Conservation (phyloP, 2,797 vertebrate species). For the Molossus molossus region DNA sequence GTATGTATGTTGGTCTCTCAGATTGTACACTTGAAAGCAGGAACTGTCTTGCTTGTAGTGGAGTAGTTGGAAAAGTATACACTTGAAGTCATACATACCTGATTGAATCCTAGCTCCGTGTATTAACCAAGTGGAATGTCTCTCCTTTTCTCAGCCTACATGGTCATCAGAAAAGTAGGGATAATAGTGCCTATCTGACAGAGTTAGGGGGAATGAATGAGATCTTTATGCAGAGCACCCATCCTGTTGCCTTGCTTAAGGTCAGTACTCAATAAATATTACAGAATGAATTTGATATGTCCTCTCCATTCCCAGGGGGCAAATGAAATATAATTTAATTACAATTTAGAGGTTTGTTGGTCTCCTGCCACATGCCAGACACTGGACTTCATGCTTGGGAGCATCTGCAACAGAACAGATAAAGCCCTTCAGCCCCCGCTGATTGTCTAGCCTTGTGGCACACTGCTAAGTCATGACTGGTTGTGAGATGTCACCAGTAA, state of each 20-base stretch:
- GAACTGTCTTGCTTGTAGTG: neutral
- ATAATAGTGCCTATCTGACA: neutral
- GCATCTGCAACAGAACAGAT: neutral
- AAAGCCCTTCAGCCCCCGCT: neutral
- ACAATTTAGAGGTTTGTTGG: constrained; percentile 2
- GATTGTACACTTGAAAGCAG: neutral
- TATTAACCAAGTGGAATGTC: neutral
- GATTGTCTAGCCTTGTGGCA: neutral
- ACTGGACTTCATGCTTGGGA: neutral
- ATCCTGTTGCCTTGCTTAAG: neutral
- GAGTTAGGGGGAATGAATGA: neutral
- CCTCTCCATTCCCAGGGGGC: neutral
- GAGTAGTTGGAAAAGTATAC: neutral
- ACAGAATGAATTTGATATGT: neutral
- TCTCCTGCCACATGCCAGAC: neutral
- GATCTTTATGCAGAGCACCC: neutral
- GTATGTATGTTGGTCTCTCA: neutral
- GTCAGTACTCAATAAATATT: neutral
- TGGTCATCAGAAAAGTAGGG: neutral
- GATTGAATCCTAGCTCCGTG: neutral
- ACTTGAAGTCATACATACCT: neutral
- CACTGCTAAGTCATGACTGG: neutral
- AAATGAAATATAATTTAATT: constrained; percentile 18
- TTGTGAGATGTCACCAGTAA: neutral
- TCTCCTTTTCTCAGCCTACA: constrained; percentile 30